These are phyloP conservation scores for Hybognathus amarus DNA, from an alignment of 2,797 vertebrate species.

Conservation along the genomic window DNA sequence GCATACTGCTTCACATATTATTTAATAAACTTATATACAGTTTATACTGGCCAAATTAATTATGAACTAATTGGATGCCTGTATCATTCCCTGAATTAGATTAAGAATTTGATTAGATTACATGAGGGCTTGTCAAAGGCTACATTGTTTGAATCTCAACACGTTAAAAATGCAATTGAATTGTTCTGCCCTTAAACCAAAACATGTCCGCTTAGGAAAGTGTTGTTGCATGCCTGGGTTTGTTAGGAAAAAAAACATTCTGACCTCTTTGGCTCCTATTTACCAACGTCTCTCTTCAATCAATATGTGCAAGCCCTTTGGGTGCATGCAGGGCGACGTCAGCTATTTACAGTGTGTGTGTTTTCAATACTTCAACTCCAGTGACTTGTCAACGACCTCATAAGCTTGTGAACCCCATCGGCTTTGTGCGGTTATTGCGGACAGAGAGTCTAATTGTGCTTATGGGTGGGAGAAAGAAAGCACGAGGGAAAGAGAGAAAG, in stretches of 20 bases:
- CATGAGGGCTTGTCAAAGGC: slow-evolving; percentile 59
- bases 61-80: neutral
- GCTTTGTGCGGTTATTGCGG: slow-evolving; percentile 42
- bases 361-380: slow-evolving; percentile 39
- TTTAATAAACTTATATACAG: neutral
- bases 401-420: slow-evolving; percentile 26
- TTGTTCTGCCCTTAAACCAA: slow-evolving; percentile 72
- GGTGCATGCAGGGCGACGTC: slow-evolving; percentile 28
- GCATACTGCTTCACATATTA: neutral
- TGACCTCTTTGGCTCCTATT: slow-evolving; percentile 51
- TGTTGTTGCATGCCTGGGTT: slow-evolving; percentile 63
- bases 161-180: slow-evolving; percentile 61
- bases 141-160: slow-evolving; percentile 63
- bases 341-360: slow-evolving; percentile 43
- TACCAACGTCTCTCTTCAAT: slow-evolving; percentile 53
- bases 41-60: neutral
- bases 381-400: slow-evolving; percentile 44
- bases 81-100: neutral
- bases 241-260: slow-evolving; percentile 46
- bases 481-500: neutral
- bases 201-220: slow-evolving; percentile 59
- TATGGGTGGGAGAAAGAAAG: slow-evolving; percentile 15
- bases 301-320: slow-evolving; percentile 41
- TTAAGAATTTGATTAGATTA: slow-evolving; percentile 47
- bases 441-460: slow-evolving; percentile 29